Conservation (phyloP, 2,888 invertebrate species). For the Tiliacea citrago region DNA sequence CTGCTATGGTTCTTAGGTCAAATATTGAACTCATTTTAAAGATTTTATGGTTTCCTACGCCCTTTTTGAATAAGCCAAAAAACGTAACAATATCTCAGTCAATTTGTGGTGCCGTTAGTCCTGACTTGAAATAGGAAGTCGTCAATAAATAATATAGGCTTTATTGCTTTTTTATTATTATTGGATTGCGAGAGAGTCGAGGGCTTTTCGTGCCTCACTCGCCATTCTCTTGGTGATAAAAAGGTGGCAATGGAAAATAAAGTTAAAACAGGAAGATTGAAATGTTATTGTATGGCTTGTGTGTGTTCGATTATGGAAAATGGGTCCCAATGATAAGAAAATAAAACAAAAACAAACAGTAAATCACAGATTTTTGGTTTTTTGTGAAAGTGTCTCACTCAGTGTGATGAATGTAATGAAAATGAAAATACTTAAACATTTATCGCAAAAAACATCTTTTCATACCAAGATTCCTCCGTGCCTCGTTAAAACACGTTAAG, state of each 20-base stretch:
- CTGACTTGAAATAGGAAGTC: slow-evolving; percentile 70
- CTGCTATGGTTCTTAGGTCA: neutral
- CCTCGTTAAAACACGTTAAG: no score
- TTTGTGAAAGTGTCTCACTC: neutral
- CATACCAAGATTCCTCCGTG: no score
- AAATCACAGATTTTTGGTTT: neutral
- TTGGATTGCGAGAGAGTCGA: slow-evolving; percentile 82
- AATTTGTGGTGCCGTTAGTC: slow-evolving; percentile 66
- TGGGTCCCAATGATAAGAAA: neutral
- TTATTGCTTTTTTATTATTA: slow-evolving; percentile 87
- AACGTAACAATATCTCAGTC: slow-evolving; percentile 29
- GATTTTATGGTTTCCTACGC: neutral
- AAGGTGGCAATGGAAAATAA: slow-evolving; percentile 75
- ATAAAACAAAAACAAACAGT: neutral
- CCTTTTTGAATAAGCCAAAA: slow-evolving; percentile 22
- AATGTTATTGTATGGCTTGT: slow-evolving; percentile 34
- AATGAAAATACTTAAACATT: no score
- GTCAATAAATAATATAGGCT: slow-evolving; percentile 85
- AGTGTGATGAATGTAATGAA: neutral
- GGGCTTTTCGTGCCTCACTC: slow-evolving; percentile 74
- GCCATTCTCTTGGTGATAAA: slow-evolving; percentile 78
- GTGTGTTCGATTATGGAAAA: neutral
- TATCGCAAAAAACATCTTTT: no score
- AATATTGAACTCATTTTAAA: neutral
- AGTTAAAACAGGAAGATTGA: slow-evolving; percentile 63